Evolutionary conservation across 2,888 invertebrate genomes (phyloP), one percentile per base, ranked within the genome.

Genomic region (Tenodera sinensis): DNA sequence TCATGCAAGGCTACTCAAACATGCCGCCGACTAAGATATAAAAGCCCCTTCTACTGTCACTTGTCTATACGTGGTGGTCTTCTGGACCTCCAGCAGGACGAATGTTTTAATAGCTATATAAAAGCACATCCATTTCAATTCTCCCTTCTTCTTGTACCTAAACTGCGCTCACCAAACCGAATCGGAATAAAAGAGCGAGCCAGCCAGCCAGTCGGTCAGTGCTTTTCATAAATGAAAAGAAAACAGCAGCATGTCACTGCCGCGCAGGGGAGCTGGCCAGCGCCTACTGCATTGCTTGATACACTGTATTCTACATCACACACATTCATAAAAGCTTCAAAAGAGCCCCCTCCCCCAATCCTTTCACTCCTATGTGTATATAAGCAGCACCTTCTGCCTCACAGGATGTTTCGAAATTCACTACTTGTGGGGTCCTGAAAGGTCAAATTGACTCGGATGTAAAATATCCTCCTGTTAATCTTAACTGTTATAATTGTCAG

Each of bases 51-150:
- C 30, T 34, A 83, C 34, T 83, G 86, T 83, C 87, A 87, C 83
- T 86, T 81, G 28, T 86, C 81, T 71, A 30, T 83, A 71, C 54
- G 54, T 71, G 54, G n/a, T 27, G 28, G 28, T 82, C 81, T 83
- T 83, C 34, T 28, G 83, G 28, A 27, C 82, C 30, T 25, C 82
- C 34, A 83, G 28, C 71, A 12, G 25, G 27, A 34, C 42, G 82
- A 87, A 42, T n/a, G 34, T 34, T 83, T 87, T 87, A 87, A 87
- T 87, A 83, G 87, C 87, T 12, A 87, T 87, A 87, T 87, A 87
- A 87, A 87, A 87, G 87, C 87, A 87, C 87, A 87, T 87, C 87
- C 87, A 83, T 87, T 87, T 83, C 87, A 82, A 87, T 87, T 87
- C 87, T 28, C 30, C 15, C 28, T 47, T 81, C 25, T 28, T 20